These are phyloP conservation scores for Spodoptera exigua DNA, from an alignment of 2,888 invertebrate species.

Conservation along the genomic window DNA sequence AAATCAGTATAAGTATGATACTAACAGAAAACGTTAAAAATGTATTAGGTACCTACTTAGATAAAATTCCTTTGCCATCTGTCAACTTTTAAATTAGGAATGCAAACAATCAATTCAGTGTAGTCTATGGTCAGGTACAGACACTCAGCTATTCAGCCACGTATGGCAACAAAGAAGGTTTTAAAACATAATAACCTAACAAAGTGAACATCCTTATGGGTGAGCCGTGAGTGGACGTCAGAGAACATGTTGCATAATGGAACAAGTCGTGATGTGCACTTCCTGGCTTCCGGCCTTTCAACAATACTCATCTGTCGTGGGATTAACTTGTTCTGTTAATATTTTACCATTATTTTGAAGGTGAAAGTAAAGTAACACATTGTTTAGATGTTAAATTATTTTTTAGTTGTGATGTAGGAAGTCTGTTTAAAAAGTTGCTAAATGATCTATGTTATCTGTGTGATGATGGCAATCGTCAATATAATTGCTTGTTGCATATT, in stretches of 20 bases:
- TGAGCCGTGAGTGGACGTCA: slow-evolving; percentile 41
- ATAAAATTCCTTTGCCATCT: too few relatives aligned
- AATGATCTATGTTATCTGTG: slow-evolving; percentile 14
- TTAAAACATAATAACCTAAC: slow-evolving; percentile 29
- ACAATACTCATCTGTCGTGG: slow-evolving; percentile 63
- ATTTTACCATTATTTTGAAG: slow-evolving; percentile 50
- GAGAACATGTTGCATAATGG: slow-evolving; percentile 59
- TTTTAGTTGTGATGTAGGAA: slow-evolving; percentile 19
- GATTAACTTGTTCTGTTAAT: slow-evolving; percentile 58
- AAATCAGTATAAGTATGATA: too few relatives aligned
- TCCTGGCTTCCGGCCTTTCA: slow-evolving; percentile 66
- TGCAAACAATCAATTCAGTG: background rate
- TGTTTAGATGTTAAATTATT: slow-evolving; percentile 29
- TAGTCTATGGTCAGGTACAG: background rate
- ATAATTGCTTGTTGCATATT: too few relatives aligned
- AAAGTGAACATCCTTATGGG: slow-evolving; percentile 42
- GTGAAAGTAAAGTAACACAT: slow-evolving; percentile 61
- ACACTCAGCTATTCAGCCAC: background rate
- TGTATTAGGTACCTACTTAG: too few relatives aligned
- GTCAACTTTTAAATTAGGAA: slow-evolving; percentile 5
- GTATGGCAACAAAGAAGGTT: slow-evolving; percentile 34
- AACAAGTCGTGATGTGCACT: slow-evolving; percentile 62
- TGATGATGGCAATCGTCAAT: background rate
- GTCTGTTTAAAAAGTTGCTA: slow-evolving; percentile 9
- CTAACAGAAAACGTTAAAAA: too few relatives aligned